Base-by-base conservation (phyloP, 1,140 invertebrate genomes). In the Tenebrio molitor region DNA sequence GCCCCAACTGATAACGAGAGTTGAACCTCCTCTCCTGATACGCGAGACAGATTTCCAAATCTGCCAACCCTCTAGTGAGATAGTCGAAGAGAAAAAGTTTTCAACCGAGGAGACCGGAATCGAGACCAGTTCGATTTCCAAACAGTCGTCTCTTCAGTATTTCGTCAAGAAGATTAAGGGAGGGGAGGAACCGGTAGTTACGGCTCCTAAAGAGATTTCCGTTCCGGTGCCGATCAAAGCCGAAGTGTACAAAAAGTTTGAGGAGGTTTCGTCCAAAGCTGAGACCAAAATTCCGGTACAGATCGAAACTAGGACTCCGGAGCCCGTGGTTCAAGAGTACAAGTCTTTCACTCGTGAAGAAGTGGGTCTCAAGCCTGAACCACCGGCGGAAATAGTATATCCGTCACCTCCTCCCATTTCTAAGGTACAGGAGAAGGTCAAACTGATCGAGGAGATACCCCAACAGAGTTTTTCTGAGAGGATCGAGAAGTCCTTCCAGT, bases 311-410 rank as follows among this genome's bases (percentile, higher is more conserved):
- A 69, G 70, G 44, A 70, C 77, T 62, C 46, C 46, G 2, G 78
- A 83, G 66, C 74, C 80, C 2, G 69, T 78, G 14, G 33, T 77
- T 14, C 76, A 80, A 14, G 75, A 78, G 69, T 78, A 79, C 34
- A 79, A 73, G 58, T 71, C 25, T 7, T 66, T 71, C n/a, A 36
- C 76, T 78, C 16, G 78, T 77, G 21, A 75, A 44, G 86, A 87
- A 71, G 86, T 91, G 36, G 87, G 87, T 79, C 74, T 92, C 0
- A 85, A 88, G 65, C 91, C 91, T 0, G 91, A 91, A 79, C 88
- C 91, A 17, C 90, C 91, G 6, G 90, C 91, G n/a, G 89, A 92
- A 83, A 90, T 92, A 14, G 88, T 88, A 33, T 92, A 58, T 8
- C 78, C 81, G 0, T 78, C 78, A 21, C 78, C 76, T 39, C 72